phyloP scores from a whole-genome alignment of 2,888 invertebrate genomes.

The Chloromyia formosa region DNA sequence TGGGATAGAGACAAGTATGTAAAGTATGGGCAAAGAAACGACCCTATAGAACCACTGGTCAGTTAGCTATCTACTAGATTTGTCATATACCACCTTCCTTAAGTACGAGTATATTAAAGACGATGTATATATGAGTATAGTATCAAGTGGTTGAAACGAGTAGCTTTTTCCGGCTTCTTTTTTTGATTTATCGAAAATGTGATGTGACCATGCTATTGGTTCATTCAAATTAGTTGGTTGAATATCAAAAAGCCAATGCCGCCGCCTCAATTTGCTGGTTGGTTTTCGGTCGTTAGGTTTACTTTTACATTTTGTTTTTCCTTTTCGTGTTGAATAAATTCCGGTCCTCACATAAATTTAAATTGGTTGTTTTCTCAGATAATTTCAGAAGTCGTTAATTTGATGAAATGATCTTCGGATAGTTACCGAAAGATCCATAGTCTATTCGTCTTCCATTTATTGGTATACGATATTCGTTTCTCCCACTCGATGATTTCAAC shows the following conservation, averaged over 20 bases:
- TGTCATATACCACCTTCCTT: no score
- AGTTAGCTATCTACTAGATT: no score
- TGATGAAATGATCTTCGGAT: not conserved
- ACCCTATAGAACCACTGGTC: no score
- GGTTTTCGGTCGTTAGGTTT: not conserved
- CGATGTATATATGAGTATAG: no score
- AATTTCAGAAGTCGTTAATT: constrained; percentile 13
- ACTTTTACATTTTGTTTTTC: no score
- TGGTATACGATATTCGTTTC: not conserved
- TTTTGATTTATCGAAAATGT: constrained; percentile 41
- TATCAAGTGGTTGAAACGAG: constrained; percentile 21
- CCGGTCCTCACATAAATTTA: not conserved
- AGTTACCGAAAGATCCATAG: not conserved
- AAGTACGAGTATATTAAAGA: no score
- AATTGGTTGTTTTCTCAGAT: constrained; percentile 7
- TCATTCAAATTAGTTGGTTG: constrained; percentile 48
- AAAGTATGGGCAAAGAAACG: no score
- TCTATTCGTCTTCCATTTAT: not conserved
- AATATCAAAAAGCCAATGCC: constrained; percentile 32
- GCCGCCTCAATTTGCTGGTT: constrained; percentile 30
- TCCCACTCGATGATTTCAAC: not conserved
- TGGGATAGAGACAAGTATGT: no score
- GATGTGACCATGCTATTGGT: constrained; percentile 48
- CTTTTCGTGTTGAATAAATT: not conserved
- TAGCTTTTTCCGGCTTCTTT: constrained; percentile 33